Percentiles rank a stretch among this genome's conserved stretches.
Evolutionary conservation across 23 tunicate species (phyloP).

Genomic region (Ascidia mentula): DNA sequence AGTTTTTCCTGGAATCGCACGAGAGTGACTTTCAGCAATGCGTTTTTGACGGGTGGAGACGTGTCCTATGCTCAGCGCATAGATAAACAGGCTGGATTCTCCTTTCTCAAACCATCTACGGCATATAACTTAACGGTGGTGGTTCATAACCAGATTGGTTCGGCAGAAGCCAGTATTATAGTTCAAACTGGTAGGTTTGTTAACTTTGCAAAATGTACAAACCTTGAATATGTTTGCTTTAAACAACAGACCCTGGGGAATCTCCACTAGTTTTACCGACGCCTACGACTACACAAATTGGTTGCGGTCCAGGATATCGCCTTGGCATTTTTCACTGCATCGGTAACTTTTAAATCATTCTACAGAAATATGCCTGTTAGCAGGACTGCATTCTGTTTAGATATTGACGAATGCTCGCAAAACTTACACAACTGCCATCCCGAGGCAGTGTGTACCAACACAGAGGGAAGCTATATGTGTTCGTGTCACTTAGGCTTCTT

Average conservation of each 20-base stretch:
- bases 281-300: background rate
- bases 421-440: background rate
- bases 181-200: background rate
- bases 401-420: background rate
- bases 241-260: too few species aligned
- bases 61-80: background rate
- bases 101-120: background rate
- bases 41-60: background rate
- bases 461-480: background rate
- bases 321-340: background rate
- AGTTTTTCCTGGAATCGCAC: background rate
- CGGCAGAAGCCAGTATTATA: background rate
- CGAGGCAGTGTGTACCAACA: slow-evolving; percentile 5
- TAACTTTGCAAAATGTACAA: too few species aligned
- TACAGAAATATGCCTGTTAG: too few species aligned
- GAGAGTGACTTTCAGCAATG: background rate
- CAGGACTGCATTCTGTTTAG: too few species aligned
- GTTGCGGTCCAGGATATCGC: background rate
- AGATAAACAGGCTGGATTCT: background rate
- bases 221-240: background rate
- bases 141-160: background rate
- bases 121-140: background rate
- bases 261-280: background rate
- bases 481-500: background rate
- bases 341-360: background rate